Evolutionary conservation across 2,113 vertebrate genomes (phyloP), one percentile per base, ranked within the genome.

Genomic region (Zapornia atra): DNA sequence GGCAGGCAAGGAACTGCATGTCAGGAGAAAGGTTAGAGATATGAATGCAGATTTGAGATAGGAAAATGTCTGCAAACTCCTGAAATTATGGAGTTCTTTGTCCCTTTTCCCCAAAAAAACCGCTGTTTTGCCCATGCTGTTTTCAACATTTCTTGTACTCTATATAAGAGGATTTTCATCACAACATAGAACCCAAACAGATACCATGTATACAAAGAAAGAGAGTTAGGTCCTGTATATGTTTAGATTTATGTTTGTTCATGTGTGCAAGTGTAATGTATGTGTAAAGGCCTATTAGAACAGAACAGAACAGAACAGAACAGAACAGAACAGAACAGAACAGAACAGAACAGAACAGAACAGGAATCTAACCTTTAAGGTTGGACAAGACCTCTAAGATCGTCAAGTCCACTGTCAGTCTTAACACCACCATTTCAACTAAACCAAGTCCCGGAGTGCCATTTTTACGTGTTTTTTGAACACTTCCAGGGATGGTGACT

Each of bases 91-190:
- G 10, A 76, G 5, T 12, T 1, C 9, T 53, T 50, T 71, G 42
- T 28, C 3, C 1, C 3, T 10, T 56, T 42, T 69, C 50, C 33
- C 3, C 0, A 36, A 5, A 60, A 16, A 1, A 13, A 48, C 3
- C 76, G 18, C 7, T 71, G 36, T 11, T 83, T 63, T 80, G 7
- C 9, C 29, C 8, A 77, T 15, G 3, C 1, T 15, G 2, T 44
- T 73, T 81, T 57, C 8, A 69, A 6, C 0, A 0, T 65, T 89
- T 44, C 14, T 46, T 61, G 17, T 61, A 25, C 5, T 51, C 13
- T 33, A 0, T 18, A 29, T 65, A 42, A 69, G 69, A 17, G 5
- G 25, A 19, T 63, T 56, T 66, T 26, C 3, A 9, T 75, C 56
- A 57, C 15, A 70, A 24, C 9, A 15, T 11, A 6, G 22, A 86